Base-by-base conservation (phyloP, 2,888 invertebrate genomes). In the Acrobasis repandana region DNA sequence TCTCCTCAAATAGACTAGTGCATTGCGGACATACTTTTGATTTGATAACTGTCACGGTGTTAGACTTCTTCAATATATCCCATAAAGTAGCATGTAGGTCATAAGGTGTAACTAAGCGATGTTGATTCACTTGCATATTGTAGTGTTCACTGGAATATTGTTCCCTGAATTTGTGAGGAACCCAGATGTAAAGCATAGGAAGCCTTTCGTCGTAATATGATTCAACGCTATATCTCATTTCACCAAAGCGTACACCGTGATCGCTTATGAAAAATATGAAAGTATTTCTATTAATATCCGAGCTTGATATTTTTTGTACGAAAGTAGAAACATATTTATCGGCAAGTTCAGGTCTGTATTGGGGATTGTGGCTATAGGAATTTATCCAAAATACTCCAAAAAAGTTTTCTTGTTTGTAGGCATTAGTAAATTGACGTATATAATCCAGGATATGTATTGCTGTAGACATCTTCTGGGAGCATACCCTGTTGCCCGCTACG, bases 171-270 rank as follows among this genome's bases (percentile, higher is more conserved):
- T 92, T 89, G 1, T 88, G 82, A 0, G 97, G 96, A 16, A 95
- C 76, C 90, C 94, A 95, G 43, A 96, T 76, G 72, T 94, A 96
- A 20, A 96, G 91, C 77, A 95, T 95, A 0, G 96, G 97, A 50
- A 96, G 76, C 18, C 96, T 93, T 75, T 96, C 96, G 74, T 96
- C 96, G 70, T 95, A 93, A 93, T 95, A 96, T 0, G 96, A 96
- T n/a, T 95, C 93, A 65, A 94, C 90, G 0, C 95, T 94, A 66
- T 93, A 85, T 28, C 96, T 88, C 64, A 95, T 93, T 20, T 93
- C 90, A 0, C 96, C 96, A 78, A 94, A 96, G 47, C 96, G 91
- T 74, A 95, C 93, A 0, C 96, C 96, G 74, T 96, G 96, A 77
- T 96, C 96, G 74, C 96, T 96, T 57, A 96, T 82, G 63, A 96